Evolutionary conservation across 2,797 vertebrate species (phyloP), one percentile per base, ranked within the genome.

Genomic region (Amniataba percoides): DNA sequence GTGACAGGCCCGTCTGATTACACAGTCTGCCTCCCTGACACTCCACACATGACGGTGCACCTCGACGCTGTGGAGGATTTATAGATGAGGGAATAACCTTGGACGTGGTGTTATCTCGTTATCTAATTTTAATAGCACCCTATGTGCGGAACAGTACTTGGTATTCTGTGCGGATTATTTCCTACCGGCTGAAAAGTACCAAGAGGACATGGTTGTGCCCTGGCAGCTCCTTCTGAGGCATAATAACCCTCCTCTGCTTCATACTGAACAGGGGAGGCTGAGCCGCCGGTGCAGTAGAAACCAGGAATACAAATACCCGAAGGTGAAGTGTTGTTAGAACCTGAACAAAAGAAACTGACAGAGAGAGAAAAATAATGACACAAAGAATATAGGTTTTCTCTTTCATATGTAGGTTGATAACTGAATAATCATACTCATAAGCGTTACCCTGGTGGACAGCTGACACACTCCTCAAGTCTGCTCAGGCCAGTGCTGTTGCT

Each of bases 101-200:
- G 5, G 81, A 6, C 40, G 48, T 40, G 42, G 56, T 7, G 72
- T 70, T 23, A 65, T 68, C 7, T 42, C 27, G 62, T 79, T 15
- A 75, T 70, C 48, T 58, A 34, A 63, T 53, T 80, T 70, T 7
- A 69, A 51, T 45, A 67, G 46, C 10, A 46, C n/a, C 65, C 16
- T 39, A 43, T 73, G 34, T 85, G 14, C 43, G 27, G 9, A 60
- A 45, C 21, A 46, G 5, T 40, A 69, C 52, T 65, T 48, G 5
- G 7, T 56, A 21, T 71, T 74, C 19, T 66, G 34, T 51, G 12
- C 64, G n/a, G 57, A 64, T 31, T 53, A 57, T 43, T 69, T 88
- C 93, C 82, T 93, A 98, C 97, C 21, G 94, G 90, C 80, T 97
- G 97, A 90, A 96, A 97, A 75, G 92, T 96, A 71, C 97, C 96